Conservation (phyloP, 2,888 invertebrate species). For the Drosophila austrosaltans region DNA sequence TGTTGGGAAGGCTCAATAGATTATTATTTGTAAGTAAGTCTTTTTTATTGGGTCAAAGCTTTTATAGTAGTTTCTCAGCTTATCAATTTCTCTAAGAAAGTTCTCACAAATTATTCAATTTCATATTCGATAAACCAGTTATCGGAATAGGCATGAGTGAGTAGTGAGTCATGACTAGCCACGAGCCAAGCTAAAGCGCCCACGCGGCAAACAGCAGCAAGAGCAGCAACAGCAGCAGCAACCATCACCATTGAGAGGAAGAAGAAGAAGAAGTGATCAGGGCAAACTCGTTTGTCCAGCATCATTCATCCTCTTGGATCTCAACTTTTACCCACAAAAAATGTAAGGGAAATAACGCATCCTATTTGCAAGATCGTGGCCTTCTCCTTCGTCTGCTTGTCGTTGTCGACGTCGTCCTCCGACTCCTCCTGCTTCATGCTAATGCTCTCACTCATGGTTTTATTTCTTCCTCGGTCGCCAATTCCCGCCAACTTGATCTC, state of each 20-base stretch:
- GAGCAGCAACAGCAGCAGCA: constrained; percentile 37
- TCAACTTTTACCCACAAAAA: constrained; percentile 54
- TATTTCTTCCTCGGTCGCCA: constrained; percentile 13
- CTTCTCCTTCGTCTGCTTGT: constrained; percentile 18
- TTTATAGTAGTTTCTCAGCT: not conserved
- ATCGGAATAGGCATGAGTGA: constrained; percentile 34
- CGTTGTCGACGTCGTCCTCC: not conserved
- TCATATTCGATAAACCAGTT: constrained; percentile 39
- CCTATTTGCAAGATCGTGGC: constrained; percentile 54
- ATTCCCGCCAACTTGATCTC: constrained; percentile 23
- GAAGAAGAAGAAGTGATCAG: not conserved
- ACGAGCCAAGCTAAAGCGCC: constrained; percentile 60
- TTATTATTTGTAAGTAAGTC: too few species aligned
- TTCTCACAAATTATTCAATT: constrained; percentile 13
- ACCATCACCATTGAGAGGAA: constrained; percentile 14
- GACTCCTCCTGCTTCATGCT: constrained; percentile 24
- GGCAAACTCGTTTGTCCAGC: constrained; percentile 50
- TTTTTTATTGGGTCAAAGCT: not conserved
- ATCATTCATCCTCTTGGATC: constrained; percentile 41
- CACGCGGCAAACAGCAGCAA: constrained; percentile 40
- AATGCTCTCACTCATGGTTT: constrained; percentile 9
- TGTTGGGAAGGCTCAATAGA: too few species aligned
- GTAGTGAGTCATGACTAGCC: constrained; percentile 66
- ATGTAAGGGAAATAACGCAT: constrained; percentile 35
- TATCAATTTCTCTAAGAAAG: not conserved